Conservation (phyloP, 1,140 invertebrate genomes). For the Cepaea nemoralis region DNA sequence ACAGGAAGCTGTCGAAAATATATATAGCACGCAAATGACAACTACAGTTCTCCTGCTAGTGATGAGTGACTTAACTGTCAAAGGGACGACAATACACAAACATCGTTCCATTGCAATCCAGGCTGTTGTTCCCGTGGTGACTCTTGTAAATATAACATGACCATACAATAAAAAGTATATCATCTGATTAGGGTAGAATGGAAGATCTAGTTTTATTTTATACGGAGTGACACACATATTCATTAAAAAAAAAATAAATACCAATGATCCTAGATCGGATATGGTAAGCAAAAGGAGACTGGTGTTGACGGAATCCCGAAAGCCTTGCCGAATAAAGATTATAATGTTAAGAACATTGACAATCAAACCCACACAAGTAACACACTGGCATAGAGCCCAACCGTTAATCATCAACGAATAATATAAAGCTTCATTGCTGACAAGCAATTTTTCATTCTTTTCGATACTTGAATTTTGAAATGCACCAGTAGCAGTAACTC, state of each 20-base stretch:
- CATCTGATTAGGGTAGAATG: not conserved
- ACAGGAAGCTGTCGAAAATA: not conserved
- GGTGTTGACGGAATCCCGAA: not conserved
- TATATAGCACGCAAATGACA: not conserved
- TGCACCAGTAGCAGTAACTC: too few species aligned
- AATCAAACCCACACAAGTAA: not conserved
- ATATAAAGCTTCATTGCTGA: not conserved
- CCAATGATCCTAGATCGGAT: not conserved
- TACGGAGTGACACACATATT: not conserved
- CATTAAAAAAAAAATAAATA: not conserved
- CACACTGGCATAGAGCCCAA: not conserved
- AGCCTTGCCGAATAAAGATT: not conserved
- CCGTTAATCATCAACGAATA: not conserved
- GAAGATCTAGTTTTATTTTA: not conserved
- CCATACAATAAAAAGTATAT: not conserved
- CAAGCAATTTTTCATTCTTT: too few species aligned
- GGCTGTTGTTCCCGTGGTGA: not conserved
- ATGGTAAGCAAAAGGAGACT: slow-evolving; percentile 3
- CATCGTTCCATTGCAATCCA: slow-evolving; percentile 6
- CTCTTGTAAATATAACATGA: not conserved
- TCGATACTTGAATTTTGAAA: too few species aligned
- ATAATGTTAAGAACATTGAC: not conserved
- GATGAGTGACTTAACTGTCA: not conserved
- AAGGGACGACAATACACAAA: not conserved
- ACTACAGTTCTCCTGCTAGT: not conserved